A percentile compares a stretch with the other conserved stretches of the same genome.
These are phyloP conservation scores for Discoglossus pictus DNA, from an alignment of 2,797 vertebrate species.

Conservation along the genomic window DNA sequence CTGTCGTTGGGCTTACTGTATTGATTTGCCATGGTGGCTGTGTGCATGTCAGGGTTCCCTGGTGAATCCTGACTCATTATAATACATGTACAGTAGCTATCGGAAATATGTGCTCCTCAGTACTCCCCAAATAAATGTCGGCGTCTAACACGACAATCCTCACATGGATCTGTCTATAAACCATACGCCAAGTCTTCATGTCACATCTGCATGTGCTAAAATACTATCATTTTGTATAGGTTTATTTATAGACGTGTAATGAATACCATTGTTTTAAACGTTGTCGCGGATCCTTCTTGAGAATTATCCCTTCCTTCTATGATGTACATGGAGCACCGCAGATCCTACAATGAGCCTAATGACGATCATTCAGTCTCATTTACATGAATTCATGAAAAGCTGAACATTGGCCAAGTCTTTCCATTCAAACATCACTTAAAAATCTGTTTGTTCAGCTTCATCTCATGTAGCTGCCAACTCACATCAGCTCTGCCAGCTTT, in stretches of 20 bases:
- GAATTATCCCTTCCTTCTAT: not conserved
- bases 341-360: constrained; percentile 68
- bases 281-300: constrained; percentile 15
- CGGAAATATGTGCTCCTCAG: too few relatives aligned
- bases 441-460: constrained; percentile 80
- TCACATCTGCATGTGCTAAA: constrained; percentile 38
- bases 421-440: constrained; percentile 76
- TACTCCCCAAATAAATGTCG: too few relatives aligned
- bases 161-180: not conserved
- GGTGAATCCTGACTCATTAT: too few relatives aligned
- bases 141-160: too few relatives aligned
- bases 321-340: constrained; percentile 12
- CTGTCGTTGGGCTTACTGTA: too few relatives aligned
- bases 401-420: constrained; percentile 75
- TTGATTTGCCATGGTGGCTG: too few relatives aligned
- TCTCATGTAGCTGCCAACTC: constrained; percentile 74
- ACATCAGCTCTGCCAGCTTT: constrained; percentile 71
- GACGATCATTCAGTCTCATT: constrained; percentile 76
- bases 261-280: constrained; percentile 27
- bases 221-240: constrained; percentile 20
- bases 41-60: too few relatives aligned
- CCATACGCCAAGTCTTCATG: not conserved
- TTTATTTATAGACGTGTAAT: constrained; percentile 40
- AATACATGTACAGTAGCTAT: too few relatives aligned
- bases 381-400: constrained; percentile 69